Evolutionary conservation across 2,113 vertebrate genomes (phyloP), one percentile per base, ranked within the genome.

Genomic region (Laticauda laticaudata): DNA sequence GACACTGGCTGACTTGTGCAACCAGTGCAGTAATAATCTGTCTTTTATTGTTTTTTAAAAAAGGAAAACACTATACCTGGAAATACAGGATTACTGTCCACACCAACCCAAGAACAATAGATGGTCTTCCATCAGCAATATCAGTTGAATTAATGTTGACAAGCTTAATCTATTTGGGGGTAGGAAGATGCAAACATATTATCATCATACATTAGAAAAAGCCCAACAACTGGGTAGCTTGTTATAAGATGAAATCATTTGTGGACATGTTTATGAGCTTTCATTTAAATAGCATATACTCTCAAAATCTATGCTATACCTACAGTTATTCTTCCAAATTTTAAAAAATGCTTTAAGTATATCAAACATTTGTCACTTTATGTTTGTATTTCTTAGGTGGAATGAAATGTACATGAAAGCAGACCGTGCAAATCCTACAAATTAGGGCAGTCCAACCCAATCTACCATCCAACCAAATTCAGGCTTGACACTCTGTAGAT

Each of bases 71-170:
- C 5, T 43, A 88, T 98, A 99, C 99, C 99, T 99, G 99, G 95
- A 99, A 99, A 97, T 99, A 99, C 0, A 99, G 98, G 96, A 99
- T 99, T 94, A 99, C 99, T 94, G 99, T 99, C 99, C 99, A 99
- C 92, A 99, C 94, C 97, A 99, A 96, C 14, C 99, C 99, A 45
- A 99, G 98, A 6, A 99, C 98, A 92, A 99, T 99, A 5, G 99
- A 98, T 0, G 99, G 99, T 39, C 98, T 98, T 64, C 99, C 99
- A 96, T 99, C 99, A 55, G 98, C 99, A 88, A 99, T 99, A 95
- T 99, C 99, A 39, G 99, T 99, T 90, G 98, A 98, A 96, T 99
- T 99, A 95, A 99, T 99, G 98, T 99, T 99, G 96, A 99, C 99
- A 92, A 99, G 97, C 92, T 99, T 99, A 96, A 99, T 99, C 99